These are phyloP conservation scores for Agrochola lota DNA, from an alignment of 2,888 invertebrate species.

Conservation along the genomic window DNA sequence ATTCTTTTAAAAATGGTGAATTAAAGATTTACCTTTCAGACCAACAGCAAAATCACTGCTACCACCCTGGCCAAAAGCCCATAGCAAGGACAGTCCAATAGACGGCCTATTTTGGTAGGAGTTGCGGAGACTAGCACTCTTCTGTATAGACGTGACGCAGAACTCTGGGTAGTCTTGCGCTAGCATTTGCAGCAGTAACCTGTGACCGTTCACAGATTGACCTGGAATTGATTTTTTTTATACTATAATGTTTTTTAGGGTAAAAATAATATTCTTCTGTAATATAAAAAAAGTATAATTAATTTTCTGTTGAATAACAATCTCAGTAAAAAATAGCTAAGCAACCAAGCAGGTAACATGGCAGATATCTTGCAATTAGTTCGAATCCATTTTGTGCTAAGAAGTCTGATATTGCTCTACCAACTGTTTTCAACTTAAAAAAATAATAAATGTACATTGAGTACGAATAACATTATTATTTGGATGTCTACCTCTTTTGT, in stretches of 20 bases:
- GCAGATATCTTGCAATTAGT: neutral
- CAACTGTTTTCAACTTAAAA: neutral
- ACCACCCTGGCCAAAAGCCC: slow-evolving; percentile 95
- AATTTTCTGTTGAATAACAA: slow-evolving; percentile 1
- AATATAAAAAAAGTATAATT: neutral
- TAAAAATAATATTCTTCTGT: neutral
- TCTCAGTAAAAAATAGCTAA: neutral
- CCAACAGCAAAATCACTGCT: slow-evolving; percentile 92
- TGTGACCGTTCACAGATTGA: slow-evolving; percentile 92
- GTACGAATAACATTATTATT: neutral
- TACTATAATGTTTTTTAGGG: neutral
- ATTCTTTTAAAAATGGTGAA: neutral
- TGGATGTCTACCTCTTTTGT: neutral
- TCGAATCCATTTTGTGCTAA: slow-evolving; percentile 4
- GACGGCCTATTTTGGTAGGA: slow-evolving; percentile 95
- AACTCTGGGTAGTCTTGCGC: slow-evolving; percentile 92
- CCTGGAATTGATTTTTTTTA: slow-evolving; percentile 73
- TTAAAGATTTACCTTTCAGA: slow-evolving; percentile 90
- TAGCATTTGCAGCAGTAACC: slow-evolving; percentile 93
- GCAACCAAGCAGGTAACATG: neutral
- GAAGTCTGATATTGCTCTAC: neutral
- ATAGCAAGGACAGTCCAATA: slow-evolving; percentile 93
- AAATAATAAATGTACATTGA: neutral
- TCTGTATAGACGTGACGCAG: slow-evolving; percentile 91
- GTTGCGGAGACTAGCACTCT: slow-evolving; percentile 91